Evolutionary conservation across 2,797 vertebrate genomes (phyloP).

Genomic region (Sebastes steindachneri): DNA sequence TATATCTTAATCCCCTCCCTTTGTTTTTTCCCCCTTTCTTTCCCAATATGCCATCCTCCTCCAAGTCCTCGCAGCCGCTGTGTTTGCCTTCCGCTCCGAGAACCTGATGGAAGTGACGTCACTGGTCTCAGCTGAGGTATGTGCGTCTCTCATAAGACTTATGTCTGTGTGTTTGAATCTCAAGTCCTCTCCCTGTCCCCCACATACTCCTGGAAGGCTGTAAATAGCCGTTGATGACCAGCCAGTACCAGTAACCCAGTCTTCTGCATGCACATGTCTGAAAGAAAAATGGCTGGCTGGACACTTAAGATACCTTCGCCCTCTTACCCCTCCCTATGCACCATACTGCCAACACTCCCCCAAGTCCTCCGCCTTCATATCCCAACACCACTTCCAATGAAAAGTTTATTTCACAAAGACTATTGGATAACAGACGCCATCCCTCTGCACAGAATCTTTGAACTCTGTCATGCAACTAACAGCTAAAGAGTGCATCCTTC

Average conservation of each 20-base stretch:
- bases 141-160: constrained; percentile 73
- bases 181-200: constrained; percentile 8
- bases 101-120: constrained; percentile 99
- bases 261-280: constrained; percentile 79
- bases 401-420: not conserved
- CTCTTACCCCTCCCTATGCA: not conserved
- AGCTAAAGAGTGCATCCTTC: not conserved
- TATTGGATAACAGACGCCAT: not conserved
- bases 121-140: constrained; percentile 94
- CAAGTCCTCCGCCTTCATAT: constrained; percentile 19
- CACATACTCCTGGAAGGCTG: constrained; percentile 65
- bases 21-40: no score
- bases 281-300: constrained; percentile 75
- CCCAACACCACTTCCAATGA: constrained; percentile 7
- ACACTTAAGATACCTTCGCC: constrained; percentile 44
- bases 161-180: constrained; percentile 23
- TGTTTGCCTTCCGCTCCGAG: constrained; percentile 97
- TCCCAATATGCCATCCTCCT: not conserved
- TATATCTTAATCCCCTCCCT: not conserved
- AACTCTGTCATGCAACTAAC: not conserved
- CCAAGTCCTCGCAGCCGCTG: constrained; percentile 93
- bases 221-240: constrained; percentile 88
- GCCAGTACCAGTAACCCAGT: constrained; percentile 85
- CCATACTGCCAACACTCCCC: not conserved
- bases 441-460: not conserved